Percentiles rank a stretch among this genome's conserved stretches.
phyloP scores from a whole-genome alignment of 1,140 invertebrate genomes.

The Cyphomyrmex costatus region DNA sequence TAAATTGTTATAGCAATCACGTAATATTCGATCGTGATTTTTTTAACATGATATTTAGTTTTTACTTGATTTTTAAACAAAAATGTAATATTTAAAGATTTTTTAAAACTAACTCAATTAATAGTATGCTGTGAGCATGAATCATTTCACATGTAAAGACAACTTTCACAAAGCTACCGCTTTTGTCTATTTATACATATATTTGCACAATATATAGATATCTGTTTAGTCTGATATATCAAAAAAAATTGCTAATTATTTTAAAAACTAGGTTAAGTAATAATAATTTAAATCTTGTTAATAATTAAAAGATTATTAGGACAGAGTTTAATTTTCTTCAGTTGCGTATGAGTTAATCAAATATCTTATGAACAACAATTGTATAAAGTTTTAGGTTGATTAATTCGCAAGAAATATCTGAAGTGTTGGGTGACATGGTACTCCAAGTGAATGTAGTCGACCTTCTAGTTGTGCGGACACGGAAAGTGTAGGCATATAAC shows the following conservation, averaged over 20 bases:
- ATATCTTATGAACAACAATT: background rate
- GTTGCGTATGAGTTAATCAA: background rate
- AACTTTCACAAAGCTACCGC: slow-evolving; percentile 33
- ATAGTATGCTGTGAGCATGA: background rate
- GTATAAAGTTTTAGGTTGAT: background rate
- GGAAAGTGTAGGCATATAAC: slow-evolving; percentile 6
- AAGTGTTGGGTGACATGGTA: background rate
- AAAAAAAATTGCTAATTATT: slow-evolving; percentile 12
- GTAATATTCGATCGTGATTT: slow-evolving; percentile 1
- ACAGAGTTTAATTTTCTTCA: background rate
- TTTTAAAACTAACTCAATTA: background rate
- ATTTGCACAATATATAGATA: background rate
- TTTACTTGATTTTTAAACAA: slow-evolving; percentile 9
- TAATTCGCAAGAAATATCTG: slow-evolving; percentile 35
- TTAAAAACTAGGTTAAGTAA: background rate
- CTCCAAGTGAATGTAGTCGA: slow-evolving; percentile 82
- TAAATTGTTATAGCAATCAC: slow-evolving; percentile 1
- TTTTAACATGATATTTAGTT: background rate
- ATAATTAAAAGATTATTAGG: background rate
- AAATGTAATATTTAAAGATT: background rate
- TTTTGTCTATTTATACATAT: slow-evolving; percentile 20
- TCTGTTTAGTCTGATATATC: background rate
- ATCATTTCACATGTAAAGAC: slow-evolving; percentile 26
- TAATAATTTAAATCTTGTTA: slow-evolving; percentile 7
- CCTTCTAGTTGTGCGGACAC: slow-evolving; percentile 74